A percentile compares a stretch with the other conserved stretches of the same genome.
Conservation (phyloP, 2,113 vertebrate species). For the Chelonoidis abingdonii region DNA sequence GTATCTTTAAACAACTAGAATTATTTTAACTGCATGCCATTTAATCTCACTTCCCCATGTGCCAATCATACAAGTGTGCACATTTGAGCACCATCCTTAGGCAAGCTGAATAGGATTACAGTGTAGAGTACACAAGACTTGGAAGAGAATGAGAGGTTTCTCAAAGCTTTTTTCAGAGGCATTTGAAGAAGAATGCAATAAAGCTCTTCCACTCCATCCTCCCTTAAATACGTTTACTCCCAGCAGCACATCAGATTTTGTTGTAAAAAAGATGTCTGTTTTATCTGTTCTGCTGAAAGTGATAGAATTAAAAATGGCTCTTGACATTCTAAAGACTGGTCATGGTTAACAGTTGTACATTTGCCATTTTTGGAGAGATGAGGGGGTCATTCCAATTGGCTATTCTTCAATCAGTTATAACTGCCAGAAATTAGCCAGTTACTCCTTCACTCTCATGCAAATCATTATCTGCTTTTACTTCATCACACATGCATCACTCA, state of each 20-base stretch:
- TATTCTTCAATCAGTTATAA: neutral
- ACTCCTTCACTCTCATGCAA: neutral
- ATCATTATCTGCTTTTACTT: neutral
- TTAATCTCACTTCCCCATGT: neutral
- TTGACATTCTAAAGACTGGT: neutral
- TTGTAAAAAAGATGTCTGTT: neutral
- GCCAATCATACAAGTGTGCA: neutral
- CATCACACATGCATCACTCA: neutral
- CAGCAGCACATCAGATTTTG: neutral
- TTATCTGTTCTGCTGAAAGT: neutral
- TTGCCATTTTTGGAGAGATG: neutral
- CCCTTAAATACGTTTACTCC: neutral
- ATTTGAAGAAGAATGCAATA: neutral
- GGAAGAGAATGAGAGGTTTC: neutral
- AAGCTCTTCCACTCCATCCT: neutral
- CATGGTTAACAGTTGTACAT: neutral
- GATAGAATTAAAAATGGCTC: neutral
- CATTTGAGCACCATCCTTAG: neutral
- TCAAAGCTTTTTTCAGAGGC: neutral
- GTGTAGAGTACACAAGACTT: neutral
- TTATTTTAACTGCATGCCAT: neutral
- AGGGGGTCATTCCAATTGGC: neutral
- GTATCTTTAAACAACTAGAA: neutral
- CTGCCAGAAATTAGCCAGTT: neutral
- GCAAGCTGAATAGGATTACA: neutral